phyloP scores from a whole-genome alignment of 2,797 vertebrate genomes.

The Chrosomus eos region DNA sequence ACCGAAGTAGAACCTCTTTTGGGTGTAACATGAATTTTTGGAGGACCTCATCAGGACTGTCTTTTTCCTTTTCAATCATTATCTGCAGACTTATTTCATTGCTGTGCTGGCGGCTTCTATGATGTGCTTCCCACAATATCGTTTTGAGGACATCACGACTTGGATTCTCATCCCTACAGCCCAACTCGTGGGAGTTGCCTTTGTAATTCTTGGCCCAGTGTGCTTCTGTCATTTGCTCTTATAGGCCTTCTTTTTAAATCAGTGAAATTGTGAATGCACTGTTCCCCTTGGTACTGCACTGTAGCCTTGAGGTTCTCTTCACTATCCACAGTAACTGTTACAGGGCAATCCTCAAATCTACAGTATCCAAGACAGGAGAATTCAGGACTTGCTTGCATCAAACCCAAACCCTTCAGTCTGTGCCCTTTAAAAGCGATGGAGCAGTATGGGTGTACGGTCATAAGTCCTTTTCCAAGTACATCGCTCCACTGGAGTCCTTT shows the following conservation, averaged over 20 bases:
- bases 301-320: background rate
- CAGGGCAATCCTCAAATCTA: background rate
- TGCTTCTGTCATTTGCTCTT: background rate
- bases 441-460: background rate
- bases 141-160: background rate
- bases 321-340: slow-evolving; percentile 2
- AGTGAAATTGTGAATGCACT: background rate
- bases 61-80: background rate
- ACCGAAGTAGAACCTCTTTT: slow-evolving; percentile 36
- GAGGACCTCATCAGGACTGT: background rate
- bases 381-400: background rate
- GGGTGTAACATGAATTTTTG: background rate
- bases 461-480: background rate
- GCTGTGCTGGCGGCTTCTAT: background rate
- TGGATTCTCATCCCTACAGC: slow-evolving; percentile 19
- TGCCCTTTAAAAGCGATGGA: slow-evolving; percentile 29
- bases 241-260: background rate
- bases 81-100: slow-evolving; percentile 3
- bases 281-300: background rate
- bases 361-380: slow-evolving; percentile 28
- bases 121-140: background rate
- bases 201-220: background rate
- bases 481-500: slow-evolving; percentile 16
- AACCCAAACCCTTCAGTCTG: background rate
- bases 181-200: background rate